Percentiles rank a stretch among this genome's conserved stretches.
phyloP scores from a whole-genome alignment of 1,140 invertebrate genomes.

The Anoplolepis gracilipes region DNA sequence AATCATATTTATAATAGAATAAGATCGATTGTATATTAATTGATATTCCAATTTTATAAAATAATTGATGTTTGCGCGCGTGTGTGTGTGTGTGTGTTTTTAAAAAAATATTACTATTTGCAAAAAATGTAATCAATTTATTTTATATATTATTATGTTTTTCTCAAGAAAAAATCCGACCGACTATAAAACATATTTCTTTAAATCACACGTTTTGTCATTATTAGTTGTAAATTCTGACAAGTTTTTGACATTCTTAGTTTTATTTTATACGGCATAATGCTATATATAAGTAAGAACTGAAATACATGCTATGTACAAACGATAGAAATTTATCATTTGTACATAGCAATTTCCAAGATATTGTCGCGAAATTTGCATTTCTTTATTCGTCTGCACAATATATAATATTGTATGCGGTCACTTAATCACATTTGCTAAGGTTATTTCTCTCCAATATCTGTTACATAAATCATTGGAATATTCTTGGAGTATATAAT shows the following conservation, averaged over 20 bases:
- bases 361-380: not conserved
- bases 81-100: too few species aligned
- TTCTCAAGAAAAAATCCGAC: not conserved
- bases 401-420: not conserved
- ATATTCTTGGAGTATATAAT: not conserved
- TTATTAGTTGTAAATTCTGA: not conserved
- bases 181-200: not conserved
- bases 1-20: too few species aligned
- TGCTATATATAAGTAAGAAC: not conserved
- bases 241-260: not conserved
- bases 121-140: not conserved
- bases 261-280: conserved; percentile 5
- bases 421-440: not conserved
- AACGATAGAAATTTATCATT: not conserved
- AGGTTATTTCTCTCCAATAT: not conserved
- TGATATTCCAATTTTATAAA: too few species aligned
- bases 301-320: too few species aligned
- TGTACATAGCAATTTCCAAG: too few species aligned
- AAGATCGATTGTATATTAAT: too few species aligned
- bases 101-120: too few species aligned
- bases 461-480: not conserved
- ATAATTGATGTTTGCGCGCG: too few species aligned
- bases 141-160: not conserved
- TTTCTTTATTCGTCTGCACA: not conserved
- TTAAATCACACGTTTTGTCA: not conserved